Conservation (phyloP, 2,797 vertebrate genomes). For the Botia almorhae region DNA sequence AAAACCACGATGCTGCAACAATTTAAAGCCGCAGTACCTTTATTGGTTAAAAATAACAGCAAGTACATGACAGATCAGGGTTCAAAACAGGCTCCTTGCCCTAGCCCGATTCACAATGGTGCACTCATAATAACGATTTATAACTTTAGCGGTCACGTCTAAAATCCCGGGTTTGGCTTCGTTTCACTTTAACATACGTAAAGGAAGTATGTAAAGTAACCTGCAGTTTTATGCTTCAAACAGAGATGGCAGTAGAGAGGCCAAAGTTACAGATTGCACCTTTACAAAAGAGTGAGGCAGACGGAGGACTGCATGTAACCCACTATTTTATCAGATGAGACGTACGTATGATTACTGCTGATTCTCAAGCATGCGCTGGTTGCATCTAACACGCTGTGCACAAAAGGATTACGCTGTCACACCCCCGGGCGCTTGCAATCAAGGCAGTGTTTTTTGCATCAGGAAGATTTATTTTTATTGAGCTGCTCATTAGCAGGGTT, state of each 20-base stretch:
- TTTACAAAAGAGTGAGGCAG: background rate
- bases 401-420: constrained; percentile 65
- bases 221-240: too few relatives aligned
- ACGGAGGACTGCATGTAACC: constrained; percentile 27
- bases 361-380: constrained; percentile 48
- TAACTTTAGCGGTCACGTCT: too few relatives aligned
- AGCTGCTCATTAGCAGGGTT: constrained; percentile 67
- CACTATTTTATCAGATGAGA: constrained; percentile 49
- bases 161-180: too few relatives aligned
- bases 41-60: too few relatives aligned
- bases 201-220: too few relatives aligned
- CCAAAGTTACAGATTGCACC: too few relatives aligned
- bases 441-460: constrained; percentile 64
- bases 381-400: constrained; percentile 50
- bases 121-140: too few relatives aligned
- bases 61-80: too few relatives aligned
- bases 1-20: constrained; percentile 43
- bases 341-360: constrained; percentile 44
- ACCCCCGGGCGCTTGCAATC: constrained; percentile 63
- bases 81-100: background rate
- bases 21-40: background rate
- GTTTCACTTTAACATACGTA: too few relatives aligned
- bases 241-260: too few relatives aligned
- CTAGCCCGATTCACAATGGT: too few relatives aligned
- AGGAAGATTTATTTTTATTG: constrained; percentile 65